These are phyloP conservation scores for Dione juno DNA, from an alignment of 2,888 invertebrate genomes.

Conservation along the genomic window DNA sequence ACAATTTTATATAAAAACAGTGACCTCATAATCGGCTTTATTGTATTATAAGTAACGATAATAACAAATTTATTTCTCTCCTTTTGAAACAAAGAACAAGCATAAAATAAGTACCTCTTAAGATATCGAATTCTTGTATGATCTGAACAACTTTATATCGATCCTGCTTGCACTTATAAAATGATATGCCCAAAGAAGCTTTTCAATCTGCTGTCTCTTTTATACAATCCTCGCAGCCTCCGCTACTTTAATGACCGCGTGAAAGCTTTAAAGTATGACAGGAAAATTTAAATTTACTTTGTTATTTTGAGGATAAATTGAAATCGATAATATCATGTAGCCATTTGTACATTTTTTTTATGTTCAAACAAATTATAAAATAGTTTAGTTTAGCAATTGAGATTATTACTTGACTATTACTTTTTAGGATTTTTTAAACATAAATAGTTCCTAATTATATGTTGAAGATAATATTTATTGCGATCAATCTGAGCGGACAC, in stretches of 20 bases:
- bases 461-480: slow-evolving; percentile 9
- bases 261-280: slow-evolving; percentile 55
- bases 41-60: not conserved
- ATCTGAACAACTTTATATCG: slow-evolving; percentile 47
- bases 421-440: not conserved
- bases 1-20: not conserved
- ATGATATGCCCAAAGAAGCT: slow-evolving; percentile 38
- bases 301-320: slow-evolving; percentile 11
- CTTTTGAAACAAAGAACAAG: slow-evolving; percentile 28
- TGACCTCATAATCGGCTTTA: not conserved
- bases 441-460: not conserved
- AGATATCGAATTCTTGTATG: slow-evolving; percentile 33
- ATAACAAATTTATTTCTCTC: slow-evolving; percentile 40
- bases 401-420: not conserved
- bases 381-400: not conserved
- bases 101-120: slow-evolving; percentile 33
- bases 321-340: not conserved
- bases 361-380: not conserved
- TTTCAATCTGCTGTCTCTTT: slow-evolving; percentile 55
- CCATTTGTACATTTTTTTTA: not conserved
- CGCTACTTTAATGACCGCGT: slow-evolving; percentile 55
- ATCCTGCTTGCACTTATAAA: slow-evolving; percentile 57
- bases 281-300: slow-evolving; percentile 27
- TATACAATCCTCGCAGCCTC: slow-evolving; percentile 58
- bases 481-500: slow-evolving; percentile 72